Conservation (phyloP, 2,797 vertebrate species). For the Ciconia nigra region DNA sequence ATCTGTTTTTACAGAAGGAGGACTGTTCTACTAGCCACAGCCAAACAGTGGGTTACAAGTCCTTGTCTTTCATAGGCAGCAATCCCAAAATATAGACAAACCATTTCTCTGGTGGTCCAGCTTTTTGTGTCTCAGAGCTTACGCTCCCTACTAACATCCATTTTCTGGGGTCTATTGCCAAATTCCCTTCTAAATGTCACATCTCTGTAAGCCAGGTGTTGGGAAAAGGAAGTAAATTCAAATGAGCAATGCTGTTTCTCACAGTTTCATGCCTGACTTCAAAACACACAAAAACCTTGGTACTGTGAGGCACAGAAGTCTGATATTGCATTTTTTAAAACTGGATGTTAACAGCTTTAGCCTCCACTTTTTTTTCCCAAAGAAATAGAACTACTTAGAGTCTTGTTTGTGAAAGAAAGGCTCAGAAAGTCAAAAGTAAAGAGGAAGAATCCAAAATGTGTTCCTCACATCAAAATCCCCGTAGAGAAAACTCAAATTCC, state of each 20-base stretch:
- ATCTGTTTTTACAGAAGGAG: background rate
- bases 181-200: background rate
- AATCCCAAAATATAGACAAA: background rate
- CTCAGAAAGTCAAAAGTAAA: background rate
- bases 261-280: background rate
- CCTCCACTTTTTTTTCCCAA: background rate
- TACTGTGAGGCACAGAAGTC: background rate
- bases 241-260: background rate
- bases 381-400: background rate
- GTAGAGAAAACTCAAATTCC: background rate
- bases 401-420: background rate
- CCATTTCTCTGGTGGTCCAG: background rate
- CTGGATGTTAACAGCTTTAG: background rate
- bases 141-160: accelerated
- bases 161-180: background rate
- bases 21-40: background rate
- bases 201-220: background rate
- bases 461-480: background rate
- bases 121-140: background rate
- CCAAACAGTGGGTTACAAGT: background rate
- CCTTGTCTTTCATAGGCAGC: background rate
- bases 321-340: background rate
- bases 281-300: background rate
- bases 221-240: background rate
- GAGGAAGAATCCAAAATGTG: background rate